Base-by-base conservation (phyloP, 2,888 invertebrate genomes). In the Andrena bicolor region DNA sequence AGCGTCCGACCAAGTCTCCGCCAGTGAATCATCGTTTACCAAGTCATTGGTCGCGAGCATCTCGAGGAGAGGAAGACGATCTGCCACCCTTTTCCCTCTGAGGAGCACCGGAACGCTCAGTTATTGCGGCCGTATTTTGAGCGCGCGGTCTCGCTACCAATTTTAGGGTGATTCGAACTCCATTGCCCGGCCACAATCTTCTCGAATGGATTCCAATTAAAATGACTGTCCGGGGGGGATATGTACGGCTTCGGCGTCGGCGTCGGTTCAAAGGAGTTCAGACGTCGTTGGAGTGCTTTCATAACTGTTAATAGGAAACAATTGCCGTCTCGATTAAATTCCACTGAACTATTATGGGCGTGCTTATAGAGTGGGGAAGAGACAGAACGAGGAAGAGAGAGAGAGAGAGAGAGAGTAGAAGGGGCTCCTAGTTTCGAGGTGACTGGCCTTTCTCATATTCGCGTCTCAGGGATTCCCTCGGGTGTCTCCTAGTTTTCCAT, bases 271-370 rank as follows among this genome's bases (percentile, higher is more conserved):
- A 63, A 80, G 49, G 61, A 53, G 69, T 64, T 80, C 81, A 77
- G 80, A 70, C 89, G 71, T 78, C 85, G 83, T 53, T 61, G 65
- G 80, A 68, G 58, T 35, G 65, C 82, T 85, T 79, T 84, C 82
- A 83, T 87, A 88, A 87, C 80, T 80, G 87, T 85, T 87, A 87
- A 82, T 84, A 76, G 72, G 79, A 76, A 87, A 87, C 89, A 88
- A 88, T 89, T 83, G 83, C 56, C 77, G 73, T 80, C 68, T 83
- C 80, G 89, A 87, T 88, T 85, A 89, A 87, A 88, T 88, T 80
- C 79, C 82, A 63, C 61, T 70, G 68, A 86, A 82, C 82, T 83
- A 80, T 86, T 82, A 75, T 53, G 65, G 71, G 51, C 61, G 51
- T 56, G 58, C 60, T 53, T 41, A 26, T 51, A 13, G 23, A 16